Base-by-base conservation (phyloP, 2,888 invertebrate species). In the Drosophila gaucha region DNA sequence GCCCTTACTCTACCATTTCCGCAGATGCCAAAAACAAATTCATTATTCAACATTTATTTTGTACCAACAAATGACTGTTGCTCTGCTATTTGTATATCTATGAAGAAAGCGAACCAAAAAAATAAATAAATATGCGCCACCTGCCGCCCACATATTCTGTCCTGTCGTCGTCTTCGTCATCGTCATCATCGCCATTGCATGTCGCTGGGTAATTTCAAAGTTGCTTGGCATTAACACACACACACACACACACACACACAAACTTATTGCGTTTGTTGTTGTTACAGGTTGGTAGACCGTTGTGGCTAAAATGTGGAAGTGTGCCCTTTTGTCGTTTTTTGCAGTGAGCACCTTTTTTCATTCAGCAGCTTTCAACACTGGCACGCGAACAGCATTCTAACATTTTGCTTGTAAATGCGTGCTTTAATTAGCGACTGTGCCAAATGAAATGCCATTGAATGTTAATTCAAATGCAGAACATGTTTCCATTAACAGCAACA, bases 401-500 rank as follows among this genome's bases (percentile, higher is more conserved):
- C 41, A 72, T 67, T 57, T 60, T 39, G 18, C 39, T 44, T 31
- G 30, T 60, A 63, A 64, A 62, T 44, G 75, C 55, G 63, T 64
- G 63, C 52, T 67, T 74, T 83, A 80, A 77, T 84, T 83, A 82
- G 76, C 52, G 41, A 68, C 47, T 63, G 50, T 51, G 60, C 63
- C 63, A 69, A 85, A 67, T 73, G 67, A 76, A 80, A 78, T 74
- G 71, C 76, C 80, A 86, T 78, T 83, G 86, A 74, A 62, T 60
- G 62, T 63, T 86, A 71, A 84, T 83, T 86, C 50, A 72, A 80
- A 83, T 86, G 78, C 86, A 70, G 57, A 78, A 62, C 80, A 71
- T 74, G 86, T 71, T 82, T 71, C 60, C 68, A 71, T 71, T 82
- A 78, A 64, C 71, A 78, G 41, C 35, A 38, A 26, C 39, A 39